Conservation (phyloP, 2,888 invertebrate genomes). For the Drosophila tripunctata region DNA sequence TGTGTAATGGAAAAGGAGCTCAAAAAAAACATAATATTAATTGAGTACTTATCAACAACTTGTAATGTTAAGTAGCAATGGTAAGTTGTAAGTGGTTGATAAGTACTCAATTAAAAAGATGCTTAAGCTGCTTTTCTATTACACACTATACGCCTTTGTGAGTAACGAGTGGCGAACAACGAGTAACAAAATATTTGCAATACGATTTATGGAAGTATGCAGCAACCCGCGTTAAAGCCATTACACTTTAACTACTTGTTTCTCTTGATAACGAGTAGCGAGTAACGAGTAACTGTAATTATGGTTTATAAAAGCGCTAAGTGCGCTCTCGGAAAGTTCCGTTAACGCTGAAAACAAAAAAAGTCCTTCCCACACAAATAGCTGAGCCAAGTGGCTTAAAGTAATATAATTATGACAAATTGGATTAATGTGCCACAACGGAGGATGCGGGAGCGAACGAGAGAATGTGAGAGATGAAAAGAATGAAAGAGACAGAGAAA, state of each 20-base stretch:
- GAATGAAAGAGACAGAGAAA: neutral
- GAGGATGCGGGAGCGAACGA: neutral
- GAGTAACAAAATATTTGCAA: too few species aligned
- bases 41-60: too few species aligned
- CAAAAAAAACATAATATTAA: too few species aligned
- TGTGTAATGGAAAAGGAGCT: too few species aligned
- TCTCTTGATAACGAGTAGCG: neutral
- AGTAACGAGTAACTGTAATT: slow-evolving; percentile 47
- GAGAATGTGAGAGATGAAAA: neutral
- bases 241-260: neutral
- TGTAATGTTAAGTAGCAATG: too few species aligned
- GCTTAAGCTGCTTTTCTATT: too few species aligned
- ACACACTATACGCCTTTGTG: too few species aligned
- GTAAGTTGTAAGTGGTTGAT: too few species aligned
- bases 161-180: neutral
- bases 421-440: slow-evolving; percentile 54
- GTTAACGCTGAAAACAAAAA: neutral
- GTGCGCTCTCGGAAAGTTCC: slow-evolving; percentile 47
- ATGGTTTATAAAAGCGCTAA: slow-evolving; percentile 45
- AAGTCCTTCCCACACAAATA: slow-evolving; percentile 27
- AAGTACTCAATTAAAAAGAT: too few species aligned
- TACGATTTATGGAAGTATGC: neutral
- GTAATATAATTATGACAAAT: slow-evolving; percentile 74
- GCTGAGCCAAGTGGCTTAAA: slow-evolving; percentile 66
- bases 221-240: neutral